Percentiles rank a stretch among this genome's conserved stretches.
phyloP scores from a whole-genome alignment of 2,113 vertebrate genomes.

The Anarhynchus alexandrinus region DNA sequence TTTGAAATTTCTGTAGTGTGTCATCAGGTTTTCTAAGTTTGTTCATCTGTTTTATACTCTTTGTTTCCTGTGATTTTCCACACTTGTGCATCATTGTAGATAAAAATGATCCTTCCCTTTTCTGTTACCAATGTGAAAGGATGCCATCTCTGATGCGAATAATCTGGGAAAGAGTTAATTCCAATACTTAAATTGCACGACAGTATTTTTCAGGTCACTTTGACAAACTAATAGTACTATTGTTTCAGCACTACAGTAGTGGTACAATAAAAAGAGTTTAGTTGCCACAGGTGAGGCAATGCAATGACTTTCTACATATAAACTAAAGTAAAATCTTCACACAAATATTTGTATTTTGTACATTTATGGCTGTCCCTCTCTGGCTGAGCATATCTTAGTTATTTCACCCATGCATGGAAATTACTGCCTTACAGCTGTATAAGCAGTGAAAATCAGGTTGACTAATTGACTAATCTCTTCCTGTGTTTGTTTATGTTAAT shows the following conservation, averaged over 20 bases:
- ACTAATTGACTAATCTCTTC: slow-evolving; percentile 7
- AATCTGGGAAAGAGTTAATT: not conserved
- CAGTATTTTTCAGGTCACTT: not conserved
- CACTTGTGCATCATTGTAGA: not conserved
- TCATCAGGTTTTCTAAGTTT: not conserved
- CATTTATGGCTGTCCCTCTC: not conserved
- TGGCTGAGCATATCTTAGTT: not conserved
- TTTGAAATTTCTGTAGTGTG: not conserved
- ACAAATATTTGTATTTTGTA: not conserved
- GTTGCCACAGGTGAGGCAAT: not conserved
- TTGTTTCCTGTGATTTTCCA: not conserved
- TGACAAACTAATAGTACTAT: not conserved
- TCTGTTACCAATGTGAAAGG: not conserved
- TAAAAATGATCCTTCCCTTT: not conserved
- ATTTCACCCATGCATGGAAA: not conserved
- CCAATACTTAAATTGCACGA: not conserved
- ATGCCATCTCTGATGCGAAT: not conserved
- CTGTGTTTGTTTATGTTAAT: slow-evolving; percentile 18
- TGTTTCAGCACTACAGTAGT: not conserved
- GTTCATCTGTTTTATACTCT: not conserved
- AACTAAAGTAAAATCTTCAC: not conserved
- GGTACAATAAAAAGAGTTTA: not conserved
- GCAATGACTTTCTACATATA: not conserved
- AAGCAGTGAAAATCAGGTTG: slow-evolving; percentile 19
- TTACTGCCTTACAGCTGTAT: slow-evolving; percentile 10